Conservation (phyloP, 2,797 vertebrate species). For the Thaleichthys pacificus region DNA sequence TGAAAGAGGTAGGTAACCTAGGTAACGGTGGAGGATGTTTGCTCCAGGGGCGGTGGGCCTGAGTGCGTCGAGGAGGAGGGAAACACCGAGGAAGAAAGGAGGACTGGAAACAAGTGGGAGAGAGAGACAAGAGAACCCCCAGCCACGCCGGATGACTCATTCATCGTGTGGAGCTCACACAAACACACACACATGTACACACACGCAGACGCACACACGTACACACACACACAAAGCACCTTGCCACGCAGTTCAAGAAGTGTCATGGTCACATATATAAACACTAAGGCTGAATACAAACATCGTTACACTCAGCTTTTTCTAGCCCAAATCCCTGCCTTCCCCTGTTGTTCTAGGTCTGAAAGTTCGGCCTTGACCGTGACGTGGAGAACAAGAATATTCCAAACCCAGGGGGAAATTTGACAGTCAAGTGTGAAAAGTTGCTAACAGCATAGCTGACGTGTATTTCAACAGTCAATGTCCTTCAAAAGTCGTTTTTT, state of each 20-base stretch:
- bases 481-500: neutral
- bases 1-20: constrained; percentile 21
- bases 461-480: neutral
- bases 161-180: constrained; percentile 20
- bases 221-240: too few species aligned
- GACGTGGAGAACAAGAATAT: neutral
- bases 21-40: constrained; percentile 39
- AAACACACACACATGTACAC: neutral
- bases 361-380: neutral
- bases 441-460: neutral
- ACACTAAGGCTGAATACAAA: neutral
- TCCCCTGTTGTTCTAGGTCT: neutral
- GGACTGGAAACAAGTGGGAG: neutral
- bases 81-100: constrained; percentile 16
- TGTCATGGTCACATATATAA: neutral
- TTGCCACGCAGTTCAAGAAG: too few species aligned
- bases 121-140: constrained; percentile 17
- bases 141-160: constrained; percentile 65
- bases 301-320: neutral
- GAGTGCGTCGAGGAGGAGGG: constrained; percentile 28
- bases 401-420: neutral
- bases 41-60: constrained; percentile 20
- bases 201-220: too few species aligned
- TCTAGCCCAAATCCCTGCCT: neutral
- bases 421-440: neutral